Percentiles rank a stretch among this genome's conserved stretches.
phyloP scores from a whole-genome alignment of 2,888 invertebrate species.

The Perizoma affinitatum region DNA sequence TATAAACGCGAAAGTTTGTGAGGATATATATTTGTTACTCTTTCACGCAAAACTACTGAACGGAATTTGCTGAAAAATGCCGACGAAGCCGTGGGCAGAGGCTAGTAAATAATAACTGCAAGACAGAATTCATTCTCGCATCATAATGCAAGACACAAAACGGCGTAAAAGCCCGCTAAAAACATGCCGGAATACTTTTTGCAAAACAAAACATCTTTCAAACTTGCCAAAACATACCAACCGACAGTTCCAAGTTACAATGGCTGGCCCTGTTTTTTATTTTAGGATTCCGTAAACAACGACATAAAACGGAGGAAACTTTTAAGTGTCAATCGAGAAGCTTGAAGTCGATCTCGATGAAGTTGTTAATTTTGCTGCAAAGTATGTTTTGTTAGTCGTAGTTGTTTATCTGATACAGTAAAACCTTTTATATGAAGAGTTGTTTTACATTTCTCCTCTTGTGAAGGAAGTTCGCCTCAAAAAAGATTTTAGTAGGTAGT shows the following conservation, averaged over 20 bases:
- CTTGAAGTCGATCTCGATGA: conserved; percentile 24
- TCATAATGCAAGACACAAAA: conserved; percentile 1
- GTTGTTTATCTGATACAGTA: conserved; percentile 26
- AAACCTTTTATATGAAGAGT: conserved; percentile 22
- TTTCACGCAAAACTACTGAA: no score
- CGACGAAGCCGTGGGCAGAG: no score
- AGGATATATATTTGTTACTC: no score
- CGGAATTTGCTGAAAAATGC: no score
- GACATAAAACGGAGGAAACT: conserved; percentile 35
- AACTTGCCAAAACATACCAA: conserved; percentile 34
- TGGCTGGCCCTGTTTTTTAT: conserved; percentile 31
- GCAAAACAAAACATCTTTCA: conserved; percentile 24
- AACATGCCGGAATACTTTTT: conserved; percentile 21
- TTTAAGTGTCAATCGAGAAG: conserved; percentile 38
- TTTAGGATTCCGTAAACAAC: conserved; percentile 39
- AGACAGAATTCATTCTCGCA: no score
- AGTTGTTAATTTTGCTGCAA: conserved; percentile 27
- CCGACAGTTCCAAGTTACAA: conserved; percentile 33
- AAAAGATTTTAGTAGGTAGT: conserved; percentile 3
- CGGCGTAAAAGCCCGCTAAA: conserved; percentile 1
- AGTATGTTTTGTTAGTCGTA: conserved; percentile 22
- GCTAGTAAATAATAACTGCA: no score
- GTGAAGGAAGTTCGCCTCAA: conserved; percentile 6
- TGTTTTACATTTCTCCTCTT: conserved; percentile 23
- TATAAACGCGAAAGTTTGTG: no score